Evolutionary conservation across 2,113 vertebrate genomes (phyloP), one percentile per base, ranked within the genome.

Genomic region (Oxyura jamaicensis): DNA sequence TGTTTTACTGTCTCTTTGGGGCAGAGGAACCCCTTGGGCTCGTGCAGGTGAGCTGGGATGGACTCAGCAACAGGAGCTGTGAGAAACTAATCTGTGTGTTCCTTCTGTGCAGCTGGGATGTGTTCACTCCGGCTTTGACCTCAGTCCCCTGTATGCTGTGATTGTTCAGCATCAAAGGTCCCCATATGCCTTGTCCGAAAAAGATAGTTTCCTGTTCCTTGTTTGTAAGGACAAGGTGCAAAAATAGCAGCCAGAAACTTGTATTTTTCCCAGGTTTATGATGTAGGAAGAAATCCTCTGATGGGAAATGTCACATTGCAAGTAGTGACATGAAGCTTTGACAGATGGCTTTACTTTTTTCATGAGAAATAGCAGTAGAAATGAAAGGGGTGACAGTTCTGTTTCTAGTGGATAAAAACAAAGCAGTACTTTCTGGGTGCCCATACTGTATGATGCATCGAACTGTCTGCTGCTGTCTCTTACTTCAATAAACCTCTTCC

Each of bases 231-330:
- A 62, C 69, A 91, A 77, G 73, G 87, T 95, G 77, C 20, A 75
- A 72, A 92, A 93, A 83, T 13, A 58, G 88, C 79, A 92, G 94
- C 94, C 74, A 33, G 91, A 50, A 89, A 93, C 83, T 55, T n/a
- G 4, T 56, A 0, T 82, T 28, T 84, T 74, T 42, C 56, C 68
- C 0, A 4, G 75, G 13, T 17, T 28, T 73, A 55, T 79, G 72
- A n/a, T 58, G 39, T 10, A 10, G 53, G 56, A 74, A 76, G 60
- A 80, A 28, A 69, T 93, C 74, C 62, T 82, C 22, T 33, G 12
- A 26, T 72, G 71, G 89, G n/a, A 55, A 55, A 53, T 56, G 69
- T 28, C 84, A 63, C 10, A 23, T 8, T 55, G 39, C 18, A 55
- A n/a, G 42, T 16, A 66, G 59, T 6, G 26, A 79, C 19, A 4